These are phyloP conservation scores for Gobius niger DNA, from an alignment of 2,113 vertebrate species.

Conservation along the genomic window DNA sequence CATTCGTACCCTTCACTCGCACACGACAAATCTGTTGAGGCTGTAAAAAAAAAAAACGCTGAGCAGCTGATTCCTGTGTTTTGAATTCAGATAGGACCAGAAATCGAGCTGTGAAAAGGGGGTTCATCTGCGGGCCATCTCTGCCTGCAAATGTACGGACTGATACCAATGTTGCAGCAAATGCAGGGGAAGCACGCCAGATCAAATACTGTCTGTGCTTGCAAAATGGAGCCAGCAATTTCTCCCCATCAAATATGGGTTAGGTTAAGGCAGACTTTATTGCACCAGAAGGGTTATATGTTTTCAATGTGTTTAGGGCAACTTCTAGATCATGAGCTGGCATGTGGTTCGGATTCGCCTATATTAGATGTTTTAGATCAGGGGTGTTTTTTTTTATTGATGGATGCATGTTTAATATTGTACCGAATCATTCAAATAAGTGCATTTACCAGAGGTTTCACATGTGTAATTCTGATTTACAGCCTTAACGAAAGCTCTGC, in stretches of 20 bases:
- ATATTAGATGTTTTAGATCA: too few relatives aligned
- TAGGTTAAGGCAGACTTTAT: background rate
- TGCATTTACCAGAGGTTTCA: too few relatives aligned
- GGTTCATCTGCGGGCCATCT: background rate
- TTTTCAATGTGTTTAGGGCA: too few relatives aligned
- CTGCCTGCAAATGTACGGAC: background rate
- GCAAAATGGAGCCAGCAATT: background rate
- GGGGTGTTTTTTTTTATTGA: too few relatives aligned
- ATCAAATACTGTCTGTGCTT: background rate
- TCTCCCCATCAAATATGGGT: background rate
- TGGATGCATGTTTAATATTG: too few relatives aligned
- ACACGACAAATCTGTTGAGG: background rate
- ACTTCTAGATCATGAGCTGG: too few relatives aligned
- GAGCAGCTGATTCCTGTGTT: background rate
- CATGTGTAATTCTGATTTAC: too few relatives aligned
- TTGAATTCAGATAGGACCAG: background rate
- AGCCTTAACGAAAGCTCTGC: too few relatives aligned
- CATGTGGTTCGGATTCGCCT: too few relatives aligned
- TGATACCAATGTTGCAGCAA: background rate
- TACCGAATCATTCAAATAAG: too few relatives aligned
- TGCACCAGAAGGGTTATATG: too few relatives aligned
- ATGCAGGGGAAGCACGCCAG: background rate
- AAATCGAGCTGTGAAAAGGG: background rate
- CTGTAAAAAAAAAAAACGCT: background rate
- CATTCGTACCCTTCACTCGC: background rate